phyloP scores from a whole-genome alignment of 2,797 vertebrate species.

The Dendrocincla tyrannina region DNA sequence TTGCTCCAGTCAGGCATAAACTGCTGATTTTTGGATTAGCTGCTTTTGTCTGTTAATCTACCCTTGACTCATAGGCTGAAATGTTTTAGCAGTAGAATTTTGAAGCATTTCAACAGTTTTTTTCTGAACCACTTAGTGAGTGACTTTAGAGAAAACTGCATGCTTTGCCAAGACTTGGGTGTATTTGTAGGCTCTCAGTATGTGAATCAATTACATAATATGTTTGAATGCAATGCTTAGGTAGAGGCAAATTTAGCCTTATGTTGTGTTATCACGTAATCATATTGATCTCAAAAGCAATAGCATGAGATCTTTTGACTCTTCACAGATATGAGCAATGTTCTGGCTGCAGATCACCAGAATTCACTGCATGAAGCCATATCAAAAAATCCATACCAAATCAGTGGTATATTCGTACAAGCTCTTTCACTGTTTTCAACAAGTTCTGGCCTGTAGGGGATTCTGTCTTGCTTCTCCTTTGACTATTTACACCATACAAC shows the following conservation, averaged over 20 bases:
- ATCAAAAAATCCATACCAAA: not conserved
- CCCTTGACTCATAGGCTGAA: not conserved
- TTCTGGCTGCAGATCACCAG: not conserved
- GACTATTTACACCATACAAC: not conserved
- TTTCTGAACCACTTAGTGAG: not conserved
- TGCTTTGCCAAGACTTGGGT: not conserved
- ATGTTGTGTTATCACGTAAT: not conserved
- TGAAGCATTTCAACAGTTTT: not conserved
- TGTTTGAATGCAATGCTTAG: not conserved
- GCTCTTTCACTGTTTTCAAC: not conserved
- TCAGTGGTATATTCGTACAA: not conserved
- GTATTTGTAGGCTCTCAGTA: not conserved
- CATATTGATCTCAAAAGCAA: not conserved
- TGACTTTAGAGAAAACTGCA: not conserved
- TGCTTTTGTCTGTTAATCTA: conserved; percentile 30
- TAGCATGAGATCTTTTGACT: not conserved
- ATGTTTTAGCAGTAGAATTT: not conserved
- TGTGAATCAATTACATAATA: not conserved
- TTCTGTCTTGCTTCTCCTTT: not conserved
- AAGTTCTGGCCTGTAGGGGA: not conserved
- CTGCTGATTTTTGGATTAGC: conserved; percentile 36
- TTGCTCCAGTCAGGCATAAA: not conserved
- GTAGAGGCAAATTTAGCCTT: not conserved
- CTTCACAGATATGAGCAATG: not conserved
- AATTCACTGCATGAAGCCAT: not conserved